Base-by-base conservation (phyloP, 2,888 invertebrate species). In the Metalampra italica region DNA sequence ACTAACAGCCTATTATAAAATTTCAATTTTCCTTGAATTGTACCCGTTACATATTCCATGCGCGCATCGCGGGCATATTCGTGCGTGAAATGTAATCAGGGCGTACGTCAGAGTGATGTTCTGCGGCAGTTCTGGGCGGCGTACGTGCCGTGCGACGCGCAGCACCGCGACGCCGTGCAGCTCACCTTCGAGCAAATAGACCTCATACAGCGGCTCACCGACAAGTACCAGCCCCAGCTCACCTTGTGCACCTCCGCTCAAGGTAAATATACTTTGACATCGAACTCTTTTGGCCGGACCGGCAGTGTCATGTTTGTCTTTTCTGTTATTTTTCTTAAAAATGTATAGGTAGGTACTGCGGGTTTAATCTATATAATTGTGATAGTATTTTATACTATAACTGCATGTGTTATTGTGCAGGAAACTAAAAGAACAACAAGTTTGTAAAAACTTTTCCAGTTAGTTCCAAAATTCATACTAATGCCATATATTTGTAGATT, bases 161-260 rank as follows among this genome's bases (percentile, higher is more conserved):
- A 96, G 78, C 93, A 94, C 78, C 93, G 94, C 66, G 96, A 96
- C 73, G 95, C 96, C 43, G 95, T 96, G 63, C 94, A 95, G 73
- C 90, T 94, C 64, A 95, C 95, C 32, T 90, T 96, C 68, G 96
- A 96, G 71, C 96, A 96, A 83, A 94, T 96, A 70, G 96, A 96
- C 85, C 91, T 95, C 64, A 96, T 96, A 74, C 92, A 95, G 73
- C 91, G 96, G 58, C 92, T 96, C 64, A 94, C 95, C 7, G 93
- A 93, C 64, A 92, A 94, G 73, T 96, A 96, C 79, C 92, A 94
- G 50, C 94, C 95, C 55, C 92, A 93, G 65, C 91, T 95, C 75
- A 93, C 94, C 40, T 91, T 94, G 62, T 95, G 95, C 77, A 95
- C 95, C 49, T 93, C 95, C 13, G 92, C 95, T 45, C 91, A 94